phyloP scores from a whole-genome alignment of 2,888 invertebrate species.

The Halocaridina rubra region DNA sequence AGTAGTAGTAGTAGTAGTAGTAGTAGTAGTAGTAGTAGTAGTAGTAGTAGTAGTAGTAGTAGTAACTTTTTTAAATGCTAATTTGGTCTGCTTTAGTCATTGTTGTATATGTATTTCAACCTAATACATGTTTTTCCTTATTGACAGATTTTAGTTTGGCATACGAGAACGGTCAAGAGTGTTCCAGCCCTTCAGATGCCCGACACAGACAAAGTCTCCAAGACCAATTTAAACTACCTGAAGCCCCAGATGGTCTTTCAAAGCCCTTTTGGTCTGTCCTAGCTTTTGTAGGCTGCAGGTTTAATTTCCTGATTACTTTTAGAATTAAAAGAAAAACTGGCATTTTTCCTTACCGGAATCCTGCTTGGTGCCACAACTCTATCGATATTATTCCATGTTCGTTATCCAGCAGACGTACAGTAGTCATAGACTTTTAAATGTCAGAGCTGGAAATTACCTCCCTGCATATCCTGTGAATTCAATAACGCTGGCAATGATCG shows the following conservation, averaged over 20 bases:
- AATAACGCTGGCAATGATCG: no score
- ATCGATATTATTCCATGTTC: not conserved
- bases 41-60: not conserved
- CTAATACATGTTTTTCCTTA: not conserved
- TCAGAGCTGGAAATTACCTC: no score
- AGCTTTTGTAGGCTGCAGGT: no score
- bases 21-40: not conserved
- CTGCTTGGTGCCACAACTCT: not conserved
- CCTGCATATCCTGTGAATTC: no score
- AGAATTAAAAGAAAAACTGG: not conserved
- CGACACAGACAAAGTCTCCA: slow-evolving; percentile 39
- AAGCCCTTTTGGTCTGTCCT: slow-evolving; percentile 32
- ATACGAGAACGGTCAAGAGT: slow-evolving; percentile 41
- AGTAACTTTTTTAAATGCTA: not conserved
- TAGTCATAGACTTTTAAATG: no score
- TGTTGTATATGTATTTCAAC: no score
- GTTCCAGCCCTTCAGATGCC: slow-evolving; percentile 44
- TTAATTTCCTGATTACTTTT: not conserved
- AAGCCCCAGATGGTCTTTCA: slow-evolving; percentile 47
- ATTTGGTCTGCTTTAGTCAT: not conserved
- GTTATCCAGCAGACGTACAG: not conserved
- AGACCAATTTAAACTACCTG: slow-evolving; percentile 34
- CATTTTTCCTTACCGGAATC: not conserved
- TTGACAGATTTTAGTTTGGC: slow-evolving; percentile 41
- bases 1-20: not conserved